Evolutionary conservation across 2,113 vertebrate species (phyloP), one percentile per base, ranked within the genome.

Genomic region (Anolis sagrei): DNA sequence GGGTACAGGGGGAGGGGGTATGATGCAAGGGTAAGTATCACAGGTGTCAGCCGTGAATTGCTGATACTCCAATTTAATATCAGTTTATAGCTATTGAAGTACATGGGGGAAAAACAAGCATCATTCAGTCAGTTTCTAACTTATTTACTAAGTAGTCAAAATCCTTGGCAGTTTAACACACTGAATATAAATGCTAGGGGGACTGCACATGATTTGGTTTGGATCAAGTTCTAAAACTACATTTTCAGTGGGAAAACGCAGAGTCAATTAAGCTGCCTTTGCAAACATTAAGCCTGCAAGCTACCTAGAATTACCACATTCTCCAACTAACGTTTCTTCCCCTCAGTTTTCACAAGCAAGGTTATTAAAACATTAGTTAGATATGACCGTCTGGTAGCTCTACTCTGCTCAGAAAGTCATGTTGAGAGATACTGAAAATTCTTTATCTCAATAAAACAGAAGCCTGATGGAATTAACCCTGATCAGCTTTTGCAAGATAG

Each of bases 371-470:
- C 81, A 76, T 23, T 76, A 0, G 2, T 82, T n/a, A 49, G 7
- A 51, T 83, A 19, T 82, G 74, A 70, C 82, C 74, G 49, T 61
- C 14, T 76, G 29, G 4, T 0, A 4, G 89, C 7, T 74, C 16
- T 14, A 81, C 70, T 23, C 58, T 48, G 3, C 76, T 87, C 79
- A 29, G 23, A 89, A 90, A 79, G 49, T 16, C 1, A 1, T 2
- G 34, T 14, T 58, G 9, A 73, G 29, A 92, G 32, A 75, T 4
- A 72, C 68, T 36, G n/a, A 27, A 58, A 86, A 69, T 77, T 6
- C 62, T 87, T 82, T 48, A 80, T 64, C 27, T 82, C 54, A 84
- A 68, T 27, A 89, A 89, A 92, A 49, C 3, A 36, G 49, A 90
- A 87, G 48, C 39, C 76, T 74, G 25, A 81, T 0, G 1, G 11